These are phyloP conservation scores for Melierax canorus DNA, from an alignment of 2,113 vertebrate species.

Conservation along the genomic window DNA sequence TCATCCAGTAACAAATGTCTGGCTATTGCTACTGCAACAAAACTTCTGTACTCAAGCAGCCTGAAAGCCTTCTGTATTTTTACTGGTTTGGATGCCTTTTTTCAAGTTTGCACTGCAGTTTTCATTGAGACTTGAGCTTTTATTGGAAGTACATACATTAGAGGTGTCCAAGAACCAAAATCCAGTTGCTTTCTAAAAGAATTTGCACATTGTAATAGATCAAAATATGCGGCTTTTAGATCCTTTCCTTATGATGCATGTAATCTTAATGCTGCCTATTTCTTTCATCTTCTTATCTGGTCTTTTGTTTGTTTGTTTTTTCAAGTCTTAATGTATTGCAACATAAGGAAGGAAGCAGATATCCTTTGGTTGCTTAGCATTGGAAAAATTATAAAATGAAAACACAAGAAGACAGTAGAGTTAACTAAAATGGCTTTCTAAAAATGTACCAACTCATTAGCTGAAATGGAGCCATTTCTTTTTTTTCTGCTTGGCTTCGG, in stretches of 20 bases:
- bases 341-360: neutral
- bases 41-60: neutral
- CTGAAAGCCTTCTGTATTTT: neutral
- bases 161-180: neutral
- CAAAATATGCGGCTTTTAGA: neutral
- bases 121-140: neutral
- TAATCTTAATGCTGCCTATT: neutral
- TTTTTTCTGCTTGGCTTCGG: neutral
- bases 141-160: neutral
- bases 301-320: neutral
- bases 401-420: neutral
- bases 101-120: neutral
- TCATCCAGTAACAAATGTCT: neutral
- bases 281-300: neutral
- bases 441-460: neutral
- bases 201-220: neutral
- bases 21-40: neutral
- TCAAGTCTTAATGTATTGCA: neutral
- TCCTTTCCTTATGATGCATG: neutral
- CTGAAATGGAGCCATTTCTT: neutral
- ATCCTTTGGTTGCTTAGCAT: neutral
- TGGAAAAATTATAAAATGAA: neutral
- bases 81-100: neutral
- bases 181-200: neutral
- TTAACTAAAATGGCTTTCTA: neutral